phyloP scores from a whole-genome alignment of 2,888 invertebrate genomes.

The Cephus spinipes region DNA sequence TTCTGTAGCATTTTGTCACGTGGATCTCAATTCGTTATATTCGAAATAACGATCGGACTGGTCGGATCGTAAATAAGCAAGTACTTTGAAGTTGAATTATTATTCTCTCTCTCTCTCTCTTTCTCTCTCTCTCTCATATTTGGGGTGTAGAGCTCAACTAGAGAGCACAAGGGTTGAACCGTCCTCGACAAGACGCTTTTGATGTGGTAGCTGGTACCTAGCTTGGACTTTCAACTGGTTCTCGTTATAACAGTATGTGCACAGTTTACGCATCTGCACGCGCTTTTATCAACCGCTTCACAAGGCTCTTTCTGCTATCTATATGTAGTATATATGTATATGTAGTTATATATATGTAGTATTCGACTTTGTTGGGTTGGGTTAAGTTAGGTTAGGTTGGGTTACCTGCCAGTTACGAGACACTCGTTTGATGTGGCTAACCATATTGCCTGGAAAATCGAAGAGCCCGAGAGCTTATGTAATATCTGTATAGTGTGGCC shows the following conservation, averaged over 20 bases:
- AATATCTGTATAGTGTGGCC: neutral
- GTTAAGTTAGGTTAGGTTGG: neutral
- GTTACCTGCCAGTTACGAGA: constrained; percentile 21
- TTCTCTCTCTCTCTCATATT: neutral
- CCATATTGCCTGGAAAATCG: constrained; percentile 45
- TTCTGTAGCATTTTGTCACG: too few species aligned
- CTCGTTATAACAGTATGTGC: neutral
- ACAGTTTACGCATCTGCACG: neutral
- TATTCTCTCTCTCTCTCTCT: too few species aligned
- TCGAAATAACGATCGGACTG: neutral
- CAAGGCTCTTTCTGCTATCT: neutral
- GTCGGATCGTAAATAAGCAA: neutral
- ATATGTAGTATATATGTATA: neutral
- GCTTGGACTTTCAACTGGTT: neutral
- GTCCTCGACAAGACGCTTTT: neutral
- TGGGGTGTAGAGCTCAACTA: neutral
- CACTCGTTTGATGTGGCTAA: constrained; percentile 48
- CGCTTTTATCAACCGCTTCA: neutral
- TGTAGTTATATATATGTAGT: neutral
- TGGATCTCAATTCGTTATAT: too few species aligned
- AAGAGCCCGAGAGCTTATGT: constrained; percentile 10
- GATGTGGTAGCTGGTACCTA: neutral
- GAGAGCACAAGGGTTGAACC: neutral
- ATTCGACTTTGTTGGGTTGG: neutral
- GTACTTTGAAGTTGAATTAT: neutral